A percentile compares a stretch with the other conserved stretches of the same genome.
Evolutionary conservation across 2,113 vertebrate species (phyloP).

Genomic region (Sialia sialis): DNA sequence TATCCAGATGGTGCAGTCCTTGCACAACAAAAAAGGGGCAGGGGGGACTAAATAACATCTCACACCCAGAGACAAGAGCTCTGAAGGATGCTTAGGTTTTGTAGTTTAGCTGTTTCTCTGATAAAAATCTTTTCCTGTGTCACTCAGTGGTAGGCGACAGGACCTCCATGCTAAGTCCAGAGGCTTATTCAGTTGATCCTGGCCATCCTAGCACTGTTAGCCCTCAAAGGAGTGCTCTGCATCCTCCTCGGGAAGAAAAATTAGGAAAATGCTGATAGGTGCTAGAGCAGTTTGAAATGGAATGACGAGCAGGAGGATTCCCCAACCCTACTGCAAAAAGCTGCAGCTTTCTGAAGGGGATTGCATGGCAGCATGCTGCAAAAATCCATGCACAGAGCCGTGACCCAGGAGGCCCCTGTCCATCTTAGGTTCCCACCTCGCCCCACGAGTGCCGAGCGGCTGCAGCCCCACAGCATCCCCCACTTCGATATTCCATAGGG

Average conservation of each 20-base stretch:
- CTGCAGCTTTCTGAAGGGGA: not conserved
- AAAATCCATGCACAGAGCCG: fast-evolving
- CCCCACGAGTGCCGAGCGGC: fast-evolving
- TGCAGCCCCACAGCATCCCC: not conserved
- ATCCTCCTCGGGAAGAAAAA: not conserved
- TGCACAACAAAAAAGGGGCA: not conserved
- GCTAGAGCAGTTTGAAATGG: not conserved
- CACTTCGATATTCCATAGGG: not conserved
- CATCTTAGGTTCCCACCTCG: not conserved
- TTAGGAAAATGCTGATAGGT: not conserved
- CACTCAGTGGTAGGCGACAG: not conserved
- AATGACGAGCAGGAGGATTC: not conserved
- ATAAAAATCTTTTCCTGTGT: not conserved
- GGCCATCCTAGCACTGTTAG: not conserved
- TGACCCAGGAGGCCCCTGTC: not conserved
- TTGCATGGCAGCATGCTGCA: not conserved
- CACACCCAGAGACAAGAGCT: not conserved
- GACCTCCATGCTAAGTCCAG: not conserved
- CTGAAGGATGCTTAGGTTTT: not conserved
- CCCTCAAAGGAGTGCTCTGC: not conserved
- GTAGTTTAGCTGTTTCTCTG: not conserved
- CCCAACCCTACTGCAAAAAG: fast-evolving
- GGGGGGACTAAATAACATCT: not conserved
- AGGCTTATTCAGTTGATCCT: not conserved
- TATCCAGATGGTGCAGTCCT: constrained; percentile 42